Evolutionary conservation across 1,140 invertebrate species (phyloP).

Genomic region (Myzus persicae): DNA sequence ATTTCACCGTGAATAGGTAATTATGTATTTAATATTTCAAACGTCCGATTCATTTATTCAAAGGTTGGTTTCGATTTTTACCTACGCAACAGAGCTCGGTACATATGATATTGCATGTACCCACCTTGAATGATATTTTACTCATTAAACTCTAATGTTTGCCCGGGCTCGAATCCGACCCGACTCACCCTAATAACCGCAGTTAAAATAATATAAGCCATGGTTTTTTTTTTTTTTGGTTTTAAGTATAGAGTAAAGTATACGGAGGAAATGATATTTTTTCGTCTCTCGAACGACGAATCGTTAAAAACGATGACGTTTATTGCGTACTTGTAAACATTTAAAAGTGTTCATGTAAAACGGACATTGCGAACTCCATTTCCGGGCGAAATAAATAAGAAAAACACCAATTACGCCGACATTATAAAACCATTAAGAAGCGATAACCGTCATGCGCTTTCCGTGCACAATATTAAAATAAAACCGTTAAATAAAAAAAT

Average conservation of each 20-base stretch:
- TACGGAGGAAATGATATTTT: background rate
- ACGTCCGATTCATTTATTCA: background rate
- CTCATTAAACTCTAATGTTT: background rate
- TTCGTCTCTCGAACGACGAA: background rate
- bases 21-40: background rate
- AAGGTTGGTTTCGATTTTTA: background rate
- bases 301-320: background rate
- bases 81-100: background rate
- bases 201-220: background rate
- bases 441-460: background rate
- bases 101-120: background rate
- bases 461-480: background rate
- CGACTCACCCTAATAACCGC: background rate
- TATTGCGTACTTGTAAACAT: background rate
- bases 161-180: background rate
- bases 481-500: background rate
- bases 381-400: background rate
- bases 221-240: background rate
- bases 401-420: background rate
- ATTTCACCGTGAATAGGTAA: background rate
- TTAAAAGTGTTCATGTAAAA: background rate
- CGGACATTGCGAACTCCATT: background rate
- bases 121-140: background rate
- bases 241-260: background rate
- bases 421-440: slow-evolving; percentile 17